Conservation (phyloP, 2,888 invertebrate genomes). For the Drosophila kuntzei region DNA sequence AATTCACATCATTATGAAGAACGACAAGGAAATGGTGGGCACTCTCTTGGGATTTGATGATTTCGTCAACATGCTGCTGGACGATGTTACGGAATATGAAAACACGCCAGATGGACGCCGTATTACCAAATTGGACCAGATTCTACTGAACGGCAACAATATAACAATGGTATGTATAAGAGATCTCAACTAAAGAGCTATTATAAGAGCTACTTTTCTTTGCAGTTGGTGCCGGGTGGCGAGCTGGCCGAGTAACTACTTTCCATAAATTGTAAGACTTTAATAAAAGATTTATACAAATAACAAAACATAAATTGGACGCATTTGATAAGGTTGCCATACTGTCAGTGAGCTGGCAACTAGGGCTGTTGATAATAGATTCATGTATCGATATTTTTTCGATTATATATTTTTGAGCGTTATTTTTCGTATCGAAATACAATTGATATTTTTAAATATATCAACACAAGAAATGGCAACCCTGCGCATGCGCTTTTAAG, state of each 20-base stretch:
- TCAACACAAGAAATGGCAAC: conserved; percentile 20
- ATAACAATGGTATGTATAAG: conserved; percentile 94
- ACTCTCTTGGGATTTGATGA: conserved; percentile 99
- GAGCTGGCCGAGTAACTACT: conserved; percentile 89
- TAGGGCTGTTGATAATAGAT: too few relatives aligned
- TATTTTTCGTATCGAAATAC: too few relatives aligned
- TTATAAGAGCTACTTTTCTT: neutral
- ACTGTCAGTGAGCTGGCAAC: too few relatives aligned
- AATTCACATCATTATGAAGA: conserved; percentile 99
- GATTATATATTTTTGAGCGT: too few relatives aligned
- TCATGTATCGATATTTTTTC: too few relatives aligned
- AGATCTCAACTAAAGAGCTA: neutral
- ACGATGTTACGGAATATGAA: conserved; percentile 99
- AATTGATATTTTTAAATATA: neutral
- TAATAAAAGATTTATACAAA: conserved; percentile 28
- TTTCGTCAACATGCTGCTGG: conserved; percentile 99
- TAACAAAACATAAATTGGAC: neutral
- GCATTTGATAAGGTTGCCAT: neutral
- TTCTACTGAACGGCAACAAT: conserved; percentile 99
- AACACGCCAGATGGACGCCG: conserved; percentile 98
- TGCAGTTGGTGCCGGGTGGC: conserved; percentile 91
- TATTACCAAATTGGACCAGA: conserved; percentile 98
- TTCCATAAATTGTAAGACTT: conserved; percentile 35
- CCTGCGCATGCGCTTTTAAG: conserved; percentile 60
- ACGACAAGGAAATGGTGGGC: conserved; percentile 99